Evolutionary conservation across 2,113 vertebrate genomes (phyloP), one percentile per base, ranked within the genome.

Genomic region (Calidris pugnax): DNA sequence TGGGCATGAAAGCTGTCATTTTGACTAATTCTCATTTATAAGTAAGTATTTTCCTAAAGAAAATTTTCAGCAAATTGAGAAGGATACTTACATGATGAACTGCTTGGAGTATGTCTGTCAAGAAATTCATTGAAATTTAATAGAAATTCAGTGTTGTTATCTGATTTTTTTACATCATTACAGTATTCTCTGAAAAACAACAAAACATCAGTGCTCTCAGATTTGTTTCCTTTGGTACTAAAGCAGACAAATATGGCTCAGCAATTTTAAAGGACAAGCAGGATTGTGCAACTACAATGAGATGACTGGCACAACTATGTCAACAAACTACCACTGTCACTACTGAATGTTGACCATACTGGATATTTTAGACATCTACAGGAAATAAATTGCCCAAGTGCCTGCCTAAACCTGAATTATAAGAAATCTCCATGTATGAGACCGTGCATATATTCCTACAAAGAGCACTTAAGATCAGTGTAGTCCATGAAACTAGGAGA

Each of bases 81-180:
- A 59, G 6, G 55, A 83, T 97, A 99, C 99, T 99, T 98, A 99
- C 99, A 99, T 57, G 96, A 98, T 6, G 99, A 97, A 90, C 98
- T 98, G 96, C 98, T 99, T 91, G 99, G 99, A 69, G 98, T 98
- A 97, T 98, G 98, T 94, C 98, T 98, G 87, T 99, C 99, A 93
- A 99, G 99, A 98, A 98, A 99, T 78, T 99, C 97, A 97, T 98
- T 98, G 97, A 99, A 99, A 97, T 99, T 99, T 91, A 99, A 97
- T 85, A 99, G 99, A 98, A 99, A 99, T 97, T 99, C 99, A 28
- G 99, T 99, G 97, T 99, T 99, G 98, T 99, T 99, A 91, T 98
- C 98, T 53, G 98, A 98, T 94, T 98, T 93, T 97, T 99, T 99
- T 96, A 99, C 97, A 64, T 99, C 99, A 76, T 92, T 99, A 98